Evolutionary conservation across 2,888 invertebrate species (phyloP), one percentile per base, ranked within the genome.

Genomic region (Apocheima hispidaria): DNA sequence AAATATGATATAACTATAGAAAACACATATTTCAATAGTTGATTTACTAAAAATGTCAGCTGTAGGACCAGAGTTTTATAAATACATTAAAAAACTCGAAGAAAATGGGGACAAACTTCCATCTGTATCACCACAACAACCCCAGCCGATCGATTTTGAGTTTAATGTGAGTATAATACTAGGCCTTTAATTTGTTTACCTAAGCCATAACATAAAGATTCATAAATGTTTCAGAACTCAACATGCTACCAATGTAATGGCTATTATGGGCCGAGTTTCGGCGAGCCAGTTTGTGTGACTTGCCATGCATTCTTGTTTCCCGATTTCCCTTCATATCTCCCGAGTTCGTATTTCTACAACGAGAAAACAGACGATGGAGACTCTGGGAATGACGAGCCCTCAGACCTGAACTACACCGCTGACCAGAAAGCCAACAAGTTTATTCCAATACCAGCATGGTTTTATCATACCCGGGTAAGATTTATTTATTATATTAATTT

Each of bases 281-380:
- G 96, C 26, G 97, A 98, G 82, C 98, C 98, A 9, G 96, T 98
- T 0, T 99, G 98, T 86, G 95, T 96, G 14, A 97, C 98, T 0
- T 99, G 98, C 77, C 98, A 98, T 82, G 94, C 97, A 41, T 98
- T 98, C 86, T 89, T 98, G n/a, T 98, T 97, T 80, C 97, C 98
- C 0, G 96, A 96, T 78, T 95, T 96, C 67, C 93, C 94, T 7
- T 93, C 93, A 9, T 86, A 92, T 69, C 79, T 93, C 44, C 94
- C 93, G 21, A 87, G 84, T 57, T 90, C 93, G 2, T 90, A 87
- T 69, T 91, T 90, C 74, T 87, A 80, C 63, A 93, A 93, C 68
- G 94, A 94, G 66, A 93, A 94, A 63, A 96, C 96, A 4, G 98
- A 98, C 76, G 98, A 97, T 73, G 97, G 97, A 70, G 98, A 98